These are phyloP conservation scores for Argyrosomus japonicus DNA, from an alignment of 2,113 vertebrate genomes.

Conservation along the genomic window DNA sequence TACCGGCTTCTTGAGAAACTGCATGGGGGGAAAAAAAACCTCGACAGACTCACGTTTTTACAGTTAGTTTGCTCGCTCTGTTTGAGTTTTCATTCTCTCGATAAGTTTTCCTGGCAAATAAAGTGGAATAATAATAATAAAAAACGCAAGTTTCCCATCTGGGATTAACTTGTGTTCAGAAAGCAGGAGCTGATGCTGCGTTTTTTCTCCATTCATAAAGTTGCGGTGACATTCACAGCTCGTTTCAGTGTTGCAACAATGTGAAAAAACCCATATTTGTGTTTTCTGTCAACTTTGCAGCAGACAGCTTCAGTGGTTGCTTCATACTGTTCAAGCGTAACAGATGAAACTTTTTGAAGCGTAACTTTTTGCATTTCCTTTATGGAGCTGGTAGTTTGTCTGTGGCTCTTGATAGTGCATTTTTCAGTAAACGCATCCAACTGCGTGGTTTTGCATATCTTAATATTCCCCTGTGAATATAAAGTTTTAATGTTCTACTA, in stretches of 20 bases:
- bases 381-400: too few relatives aligned
- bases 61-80: conserved; percentile 5
- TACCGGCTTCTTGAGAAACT: conserved; percentile 50
- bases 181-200: conserved; percentile 46
- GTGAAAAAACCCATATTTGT: conserved; percentile 12
- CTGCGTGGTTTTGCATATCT: background rate
- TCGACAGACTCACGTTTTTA: conserved; percentile 20
- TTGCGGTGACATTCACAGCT: conserved; percentile 48
- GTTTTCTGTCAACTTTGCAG: conserved; percentile 11
- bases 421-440: background rate
- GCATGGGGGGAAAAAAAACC: background rate
- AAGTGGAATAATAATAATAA: conserved; percentile 1
- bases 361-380: too few relatives aligned
- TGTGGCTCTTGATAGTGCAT: background rate
- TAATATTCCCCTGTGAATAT: background rate
- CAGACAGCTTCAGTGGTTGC: background rate
- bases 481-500: background rate
- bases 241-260: background rate
- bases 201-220: conserved; percentile 77
- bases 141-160: background rate
- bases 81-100: background rate
- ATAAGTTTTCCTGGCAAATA: conserved; percentile 3
- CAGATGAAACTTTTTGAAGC: background rate
- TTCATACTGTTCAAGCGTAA: background rate
- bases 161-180: conserved; percentile 19